These are phyloP conservation scores for Phylloscopus trochiloides DNA, from an alignment of 2,113 vertebrate genomes.

Conservation along the genomic window DNA sequence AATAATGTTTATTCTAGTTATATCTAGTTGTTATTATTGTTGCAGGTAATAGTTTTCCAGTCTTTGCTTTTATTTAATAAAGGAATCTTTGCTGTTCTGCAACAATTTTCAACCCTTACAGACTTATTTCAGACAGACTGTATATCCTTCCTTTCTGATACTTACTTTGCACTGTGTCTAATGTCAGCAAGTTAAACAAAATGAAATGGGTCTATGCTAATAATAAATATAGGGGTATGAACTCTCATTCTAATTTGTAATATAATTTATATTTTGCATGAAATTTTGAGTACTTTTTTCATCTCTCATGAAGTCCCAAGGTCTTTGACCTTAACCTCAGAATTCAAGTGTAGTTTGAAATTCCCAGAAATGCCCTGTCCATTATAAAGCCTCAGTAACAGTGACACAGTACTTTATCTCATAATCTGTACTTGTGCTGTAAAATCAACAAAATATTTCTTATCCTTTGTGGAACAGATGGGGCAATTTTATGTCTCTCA, in stretches of 20 bases:
- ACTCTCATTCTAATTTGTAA: background rate
- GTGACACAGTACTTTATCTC: background rate
- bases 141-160: background rate
- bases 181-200: background rate
- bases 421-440: background rate
- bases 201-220: background rate
- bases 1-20: background rate
- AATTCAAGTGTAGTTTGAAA: background rate
- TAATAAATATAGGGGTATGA: background rate
- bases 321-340: background rate
- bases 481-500: background rate
- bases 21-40: background rate
- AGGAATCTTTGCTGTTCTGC: background rate
- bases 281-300: background rate
- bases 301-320: background rate
- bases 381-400: background rate
- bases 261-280: background rate
- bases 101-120: background rate
- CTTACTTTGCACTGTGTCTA: background rate
- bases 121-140: background rate
- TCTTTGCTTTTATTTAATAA: conserved; percentile 22
- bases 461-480: background rate
- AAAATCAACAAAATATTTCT: background rate
- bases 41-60: background rate
- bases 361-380: background rate